These are phyloP conservation scores for Cyclopterus lumpus DNA, from an alignment of 2,797 vertebrate species.

Conservation along the genomic window DNA sequence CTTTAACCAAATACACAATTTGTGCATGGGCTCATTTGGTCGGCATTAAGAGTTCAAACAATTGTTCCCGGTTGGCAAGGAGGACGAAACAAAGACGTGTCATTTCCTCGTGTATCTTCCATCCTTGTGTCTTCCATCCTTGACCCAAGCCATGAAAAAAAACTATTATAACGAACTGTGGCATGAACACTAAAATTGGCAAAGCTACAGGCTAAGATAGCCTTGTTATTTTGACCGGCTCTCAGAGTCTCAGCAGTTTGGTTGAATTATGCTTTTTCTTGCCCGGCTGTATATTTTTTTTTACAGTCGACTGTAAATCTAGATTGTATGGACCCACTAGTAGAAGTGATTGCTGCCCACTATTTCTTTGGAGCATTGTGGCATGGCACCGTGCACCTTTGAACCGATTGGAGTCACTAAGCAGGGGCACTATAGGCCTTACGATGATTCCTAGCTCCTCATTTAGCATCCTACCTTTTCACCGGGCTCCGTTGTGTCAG, in stretches of 20 bases:
- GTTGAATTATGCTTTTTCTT: background rate
- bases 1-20: background rate
- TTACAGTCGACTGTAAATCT: background rate
- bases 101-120: background rate
- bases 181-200: background rate
- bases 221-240: background rate
- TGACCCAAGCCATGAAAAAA: background rate
- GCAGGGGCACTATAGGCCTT: background rate
- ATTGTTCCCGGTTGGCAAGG: background rate
- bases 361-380: background rate
- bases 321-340: background rate
- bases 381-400: background rate
- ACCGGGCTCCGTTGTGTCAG: constrained; percentile 20
- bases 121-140: background rate
- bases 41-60: constrained; percentile 24
- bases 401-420: background rate
- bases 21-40: constrained; percentile 7
- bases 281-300: background rate
- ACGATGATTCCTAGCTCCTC: constrained; percentile 12
- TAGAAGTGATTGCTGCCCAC: background rate
- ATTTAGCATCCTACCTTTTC: constrained; percentile 22
- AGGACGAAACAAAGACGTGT: background rate
- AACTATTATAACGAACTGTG: background rate
- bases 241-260: background rate
- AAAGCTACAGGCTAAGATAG: background rate